Conservation (phyloP, 2,888 invertebrate genomes). For the Ethmia dodecea region DNA sequence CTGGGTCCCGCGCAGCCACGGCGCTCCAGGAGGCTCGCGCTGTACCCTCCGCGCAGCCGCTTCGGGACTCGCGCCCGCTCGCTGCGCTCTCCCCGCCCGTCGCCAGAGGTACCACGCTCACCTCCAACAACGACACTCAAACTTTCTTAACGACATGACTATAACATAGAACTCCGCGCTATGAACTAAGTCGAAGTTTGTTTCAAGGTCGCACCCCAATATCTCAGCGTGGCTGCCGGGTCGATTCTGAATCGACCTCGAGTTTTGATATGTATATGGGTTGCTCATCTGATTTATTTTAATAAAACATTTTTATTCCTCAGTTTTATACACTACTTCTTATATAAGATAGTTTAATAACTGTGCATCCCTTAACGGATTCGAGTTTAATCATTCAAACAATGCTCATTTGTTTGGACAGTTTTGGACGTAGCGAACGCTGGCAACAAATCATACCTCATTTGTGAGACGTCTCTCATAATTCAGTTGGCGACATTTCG, state of each 20-base stretch:
- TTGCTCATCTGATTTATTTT: not conserved
- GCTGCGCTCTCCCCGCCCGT: conserved; percentile 85
- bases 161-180: conserved; percentile 59
- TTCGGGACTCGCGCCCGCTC: conserved; percentile 64
- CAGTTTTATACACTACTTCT: too few relatives aligned
- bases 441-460: conserved; percentile 49
- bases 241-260: conserved; percentile 26
- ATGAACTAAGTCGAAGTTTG: conserved; percentile 66
- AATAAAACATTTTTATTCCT: conserved; percentile 1
- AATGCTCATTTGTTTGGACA: conserved; percentile 22
- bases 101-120: conserved; percentile 81
- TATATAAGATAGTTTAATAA: too few relatives aligned
- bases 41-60: conserved; percentile 68
- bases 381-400: conserved; percentile 27
- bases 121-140: conserved; percentile 48
- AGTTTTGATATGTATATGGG: not conserved
- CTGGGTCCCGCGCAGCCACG: conserved; percentile 88
- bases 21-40: conserved; percentile 86
- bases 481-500: conserved; percentile 43
- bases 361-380: conserved; percentile 13
- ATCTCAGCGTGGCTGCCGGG: conserved; percentile 40
- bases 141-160: conserved; percentile 69
- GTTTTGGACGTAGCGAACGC: conserved; percentile 26
- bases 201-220: conserved; percentile 65
- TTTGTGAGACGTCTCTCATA: conserved; percentile 51